These are phyloP conservation scores for Abrostola triplasia DNA, from an alignment of 2,888 invertebrate species.

Conservation along the genomic window DNA sequence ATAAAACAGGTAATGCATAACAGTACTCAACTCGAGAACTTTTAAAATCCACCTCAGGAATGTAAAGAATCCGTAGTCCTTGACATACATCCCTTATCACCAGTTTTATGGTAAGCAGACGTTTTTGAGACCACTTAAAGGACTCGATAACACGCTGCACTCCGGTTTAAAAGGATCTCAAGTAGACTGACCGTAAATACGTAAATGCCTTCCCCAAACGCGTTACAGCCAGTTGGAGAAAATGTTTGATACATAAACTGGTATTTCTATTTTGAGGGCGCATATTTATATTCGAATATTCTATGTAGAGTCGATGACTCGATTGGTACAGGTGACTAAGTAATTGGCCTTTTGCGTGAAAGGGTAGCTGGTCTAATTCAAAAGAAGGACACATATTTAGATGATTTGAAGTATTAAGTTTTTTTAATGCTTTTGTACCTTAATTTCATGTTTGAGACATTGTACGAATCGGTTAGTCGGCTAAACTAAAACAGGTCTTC, in stretches of 20 bases:
- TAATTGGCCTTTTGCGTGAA: no score
- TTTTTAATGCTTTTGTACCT: no score
- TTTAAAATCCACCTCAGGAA: slow-evolving; percentile 52
- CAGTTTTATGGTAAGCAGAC: slow-evolving; percentile 79
- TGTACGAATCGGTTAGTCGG: no score
- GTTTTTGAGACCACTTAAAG: slow-evolving; percentile 73
- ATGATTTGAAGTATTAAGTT: no score
- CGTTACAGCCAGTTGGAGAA: slow-evolving; percentile 31
- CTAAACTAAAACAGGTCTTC: no score
- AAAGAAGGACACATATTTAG: no score
- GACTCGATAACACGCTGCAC: slow-evolving; percentile 68
- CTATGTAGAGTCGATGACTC: no score
- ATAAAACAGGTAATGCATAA: slow-evolving; percentile 46
- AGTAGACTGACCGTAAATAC: slow-evolving; percentile 40
- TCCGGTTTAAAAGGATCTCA: slow-evolving; percentile 58
- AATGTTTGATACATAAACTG: slow-evolving; percentile 14
- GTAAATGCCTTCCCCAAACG: slow-evolving; percentile 40
- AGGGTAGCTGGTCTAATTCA: no score
- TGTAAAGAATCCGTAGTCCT: slow-evolving; percentile 60
- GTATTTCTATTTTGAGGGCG: neutral
- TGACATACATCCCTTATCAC: slow-evolving; percentile 78
- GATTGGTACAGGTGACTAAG: no score
- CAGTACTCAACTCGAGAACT: slow-evolving; percentile 38
- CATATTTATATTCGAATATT: no score
- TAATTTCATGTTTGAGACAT: no score